phyloP scores from a whole-genome alignment of 2,888 invertebrate genomes.

The Ophioninae sp. region DNA sequence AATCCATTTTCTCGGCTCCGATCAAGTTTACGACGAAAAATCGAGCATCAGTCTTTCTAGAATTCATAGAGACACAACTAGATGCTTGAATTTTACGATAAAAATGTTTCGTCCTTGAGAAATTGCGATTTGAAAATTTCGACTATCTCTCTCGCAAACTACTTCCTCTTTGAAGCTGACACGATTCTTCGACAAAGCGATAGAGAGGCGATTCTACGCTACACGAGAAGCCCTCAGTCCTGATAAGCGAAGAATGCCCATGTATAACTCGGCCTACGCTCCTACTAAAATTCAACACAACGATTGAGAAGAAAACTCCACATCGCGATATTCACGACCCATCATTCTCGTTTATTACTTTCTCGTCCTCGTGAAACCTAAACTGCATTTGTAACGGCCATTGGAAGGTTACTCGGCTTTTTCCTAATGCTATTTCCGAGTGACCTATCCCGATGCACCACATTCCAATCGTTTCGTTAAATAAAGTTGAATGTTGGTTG shows the following conservation, averaged over 20 bases:
- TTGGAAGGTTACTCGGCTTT: neutral
- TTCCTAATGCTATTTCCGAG: neutral
- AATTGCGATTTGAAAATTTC: no score
- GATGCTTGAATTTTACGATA: no score
- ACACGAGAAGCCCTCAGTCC: conserved; percentile 82
- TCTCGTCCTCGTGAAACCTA: neutral
- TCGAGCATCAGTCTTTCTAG: no score
- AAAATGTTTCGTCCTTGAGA: no score
- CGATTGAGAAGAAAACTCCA: conserved; percentile 68
- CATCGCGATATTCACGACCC: no score
- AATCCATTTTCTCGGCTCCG: no score
- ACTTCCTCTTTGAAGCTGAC: conserved; percentile 96
- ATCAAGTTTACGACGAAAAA: no score
- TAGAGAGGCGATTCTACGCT: conserved; percentile 83
- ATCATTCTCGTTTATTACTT: no score
- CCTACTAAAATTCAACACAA: conserved; percentile 83
- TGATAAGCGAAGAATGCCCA: conserved; percentile 82
- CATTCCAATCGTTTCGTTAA: neutral
- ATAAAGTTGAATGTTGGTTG: neutral
- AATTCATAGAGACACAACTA: no score
- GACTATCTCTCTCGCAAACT: no score
- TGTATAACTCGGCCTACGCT: conserved; percentile 82
- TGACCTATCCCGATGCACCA: neutral
- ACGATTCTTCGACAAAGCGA: conserved; percentile 95
- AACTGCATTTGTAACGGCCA: neutral